Evolutionary conservation across 2,113 vertebrate genomes (phyloP).

Genomic region (Boulengeromyrus knoepffleri): DNA sequence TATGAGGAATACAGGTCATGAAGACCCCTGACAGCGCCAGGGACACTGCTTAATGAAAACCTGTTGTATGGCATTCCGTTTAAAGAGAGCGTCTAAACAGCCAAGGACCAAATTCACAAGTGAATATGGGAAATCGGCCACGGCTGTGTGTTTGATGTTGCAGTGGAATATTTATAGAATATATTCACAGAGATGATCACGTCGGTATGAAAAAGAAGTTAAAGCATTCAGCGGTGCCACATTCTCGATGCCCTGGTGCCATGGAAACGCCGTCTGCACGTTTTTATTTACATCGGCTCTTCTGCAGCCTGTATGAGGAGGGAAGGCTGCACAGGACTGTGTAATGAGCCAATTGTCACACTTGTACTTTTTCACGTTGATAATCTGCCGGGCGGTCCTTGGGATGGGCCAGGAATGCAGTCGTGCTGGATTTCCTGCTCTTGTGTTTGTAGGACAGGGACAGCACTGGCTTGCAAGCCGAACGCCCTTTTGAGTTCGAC

Average conservation of each 20-base stretch:
- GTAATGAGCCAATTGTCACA: not conserved
- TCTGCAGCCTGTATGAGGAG: not conserved
- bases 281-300: not conserved
- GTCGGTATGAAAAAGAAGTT: not conserved
- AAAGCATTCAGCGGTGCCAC: not conserved
- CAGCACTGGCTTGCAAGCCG: not conserved
- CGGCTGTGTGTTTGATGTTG: not conserved
- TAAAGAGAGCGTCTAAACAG: not conserved
- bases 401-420: not conserved
- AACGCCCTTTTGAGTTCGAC: not conserved
- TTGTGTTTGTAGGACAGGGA: not conserved
- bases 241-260: not conserved
- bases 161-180: not conserved
- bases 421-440: constrained; percentile 4
- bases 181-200: not conserved
- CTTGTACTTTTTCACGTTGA: not conserved
- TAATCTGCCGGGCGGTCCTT: not conserved
- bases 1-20: not conserved
- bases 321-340: not conserved
- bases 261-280: not conserved
- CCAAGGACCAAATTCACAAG: not conserved
- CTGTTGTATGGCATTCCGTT: not conserved
- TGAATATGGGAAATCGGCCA: not conserved
- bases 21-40: not conserved
- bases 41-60: not conserved